A percentile compares a stretch with the other conserved stretches of the same genome.
Evolutionary conservation across 2,113 vertebrate species (phyloP).

Genomic region (Oryzias celebensis): DNA sequence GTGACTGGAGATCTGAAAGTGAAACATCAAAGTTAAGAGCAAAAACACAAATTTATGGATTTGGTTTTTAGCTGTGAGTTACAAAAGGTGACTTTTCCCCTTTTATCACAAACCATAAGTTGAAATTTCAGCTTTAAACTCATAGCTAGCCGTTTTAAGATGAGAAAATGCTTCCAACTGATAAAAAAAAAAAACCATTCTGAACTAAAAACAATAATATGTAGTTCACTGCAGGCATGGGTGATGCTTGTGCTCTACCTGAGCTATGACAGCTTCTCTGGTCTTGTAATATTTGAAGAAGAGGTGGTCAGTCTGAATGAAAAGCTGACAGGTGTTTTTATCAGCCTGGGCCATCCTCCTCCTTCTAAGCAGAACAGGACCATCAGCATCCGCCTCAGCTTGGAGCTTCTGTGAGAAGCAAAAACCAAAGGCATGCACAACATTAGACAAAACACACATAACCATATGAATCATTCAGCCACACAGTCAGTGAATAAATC

Average conservation of each 20-base stretch:
- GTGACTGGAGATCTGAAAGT: constrained; percentile 92
- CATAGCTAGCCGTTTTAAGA: no score
- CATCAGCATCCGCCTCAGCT: constrained; percentile 30
- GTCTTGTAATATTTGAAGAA: constrained; percentile 94
- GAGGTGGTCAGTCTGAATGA: constrained; percentile 97
- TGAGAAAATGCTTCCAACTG: no score
- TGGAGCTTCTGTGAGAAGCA: constrained; percentile 44
- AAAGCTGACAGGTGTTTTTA: constrained; percentile 97
- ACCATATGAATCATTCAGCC: constrained; percentile 20
- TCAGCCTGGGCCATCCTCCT: constrained; percentile 90
- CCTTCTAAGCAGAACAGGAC: constrained; percentile 83
- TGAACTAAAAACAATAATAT: background rate
- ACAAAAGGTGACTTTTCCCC: no score
- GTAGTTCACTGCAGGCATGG: background rate
- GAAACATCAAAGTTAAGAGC: background rate
- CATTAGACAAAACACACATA: constrained; percentile 56
- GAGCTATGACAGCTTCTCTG: constrained; percentile 91
- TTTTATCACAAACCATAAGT: no score
- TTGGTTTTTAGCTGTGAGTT: no score
- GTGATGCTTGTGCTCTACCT: constrained; percentile 55
- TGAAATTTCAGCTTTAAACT: no score
- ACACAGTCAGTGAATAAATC: constrained; percentile 52
- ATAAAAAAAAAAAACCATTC: no score
- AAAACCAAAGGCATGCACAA: background rate
- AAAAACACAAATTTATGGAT: background rate